These are phyloP conservation scores for Sminthopsis crassicaudata DNA, from an alignment of 2,113 vertebrate species.

Conservation along the genomic window DNA sequence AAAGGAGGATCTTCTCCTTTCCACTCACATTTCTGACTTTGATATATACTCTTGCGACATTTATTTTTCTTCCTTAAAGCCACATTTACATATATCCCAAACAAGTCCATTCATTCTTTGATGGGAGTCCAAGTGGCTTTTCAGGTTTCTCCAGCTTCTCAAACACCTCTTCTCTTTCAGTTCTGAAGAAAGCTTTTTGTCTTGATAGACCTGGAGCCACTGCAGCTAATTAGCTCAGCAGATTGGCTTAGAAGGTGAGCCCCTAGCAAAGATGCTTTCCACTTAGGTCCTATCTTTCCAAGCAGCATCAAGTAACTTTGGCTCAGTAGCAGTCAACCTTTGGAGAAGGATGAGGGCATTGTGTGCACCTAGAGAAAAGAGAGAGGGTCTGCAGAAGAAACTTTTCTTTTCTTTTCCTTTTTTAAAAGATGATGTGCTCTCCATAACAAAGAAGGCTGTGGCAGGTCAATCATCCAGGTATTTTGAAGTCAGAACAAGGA, in stretches of 20 bases:
- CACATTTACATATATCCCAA: background rate
- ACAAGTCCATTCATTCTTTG: background rate
- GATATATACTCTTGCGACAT: background rate
- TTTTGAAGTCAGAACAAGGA: slow-evolving; percentile 53
- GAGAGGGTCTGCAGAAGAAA: background rate
- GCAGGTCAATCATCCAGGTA: background rate
- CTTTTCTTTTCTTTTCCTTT: background rate
- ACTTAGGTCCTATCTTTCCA: background rate
- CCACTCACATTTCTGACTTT: background rate
- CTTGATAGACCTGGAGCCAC: slow-evolving; percentile 33
- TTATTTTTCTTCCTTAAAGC: background rate
- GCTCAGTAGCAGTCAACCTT: background rate
- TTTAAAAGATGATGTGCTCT: background rate
- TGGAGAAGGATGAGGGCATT: background rate
- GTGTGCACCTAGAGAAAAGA: background rate
- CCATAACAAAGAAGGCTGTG: background rate
- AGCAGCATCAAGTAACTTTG: background rate
- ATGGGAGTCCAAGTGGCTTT: slow-evolving; percentile 28
- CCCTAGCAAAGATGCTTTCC: background rate
- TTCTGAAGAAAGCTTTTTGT: slow-evolving; percentile 10
- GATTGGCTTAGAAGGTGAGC: background rate
- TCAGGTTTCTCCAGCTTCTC: slow-evolving; percentile 36
- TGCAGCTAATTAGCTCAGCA: background rate
- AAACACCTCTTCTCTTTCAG: background rate
- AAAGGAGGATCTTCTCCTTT: background rate